Evolutionary conservation across 2,888 invertebrate species (phyloP), one percentile per base, ranked within the genome.

Genomic region (Agonopterix alstromeriana): DNA sequence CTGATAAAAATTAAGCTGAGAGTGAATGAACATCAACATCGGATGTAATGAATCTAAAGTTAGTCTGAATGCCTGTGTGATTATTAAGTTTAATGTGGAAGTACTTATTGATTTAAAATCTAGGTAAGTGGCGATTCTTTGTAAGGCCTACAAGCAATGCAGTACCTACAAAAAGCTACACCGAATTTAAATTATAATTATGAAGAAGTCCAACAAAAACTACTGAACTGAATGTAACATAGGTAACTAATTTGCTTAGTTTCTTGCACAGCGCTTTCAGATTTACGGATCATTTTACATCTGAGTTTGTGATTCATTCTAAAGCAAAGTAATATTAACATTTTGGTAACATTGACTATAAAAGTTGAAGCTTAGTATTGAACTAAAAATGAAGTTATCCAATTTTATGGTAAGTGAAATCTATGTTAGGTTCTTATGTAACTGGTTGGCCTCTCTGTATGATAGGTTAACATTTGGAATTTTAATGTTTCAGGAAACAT

Each of bases 11-110:
- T 42, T 11, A 10, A 14, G 2, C 17, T 10, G 11, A 42, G 9
- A 43, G 43, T 11, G 36, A 12, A 45, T 12, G 14, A 38, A 45
- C 11, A 17, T 45, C 45, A 45, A 44, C 35, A 8, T 45, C 38
- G 36, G 45, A 46, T 46, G 46, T 46, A 40, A 42, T 11, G 12
- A 10, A 36, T 46, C 17, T 38, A 46, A 46, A 27, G 27, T 8
- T 46, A 27, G 10, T 27, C 38, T 40, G 40, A 40, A 40, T 17
- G 46, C 27, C 46, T 46, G 46, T 46, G 46, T 7, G 27, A 5
- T 27, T 27, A 27, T 27, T 27, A 27, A 27, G 27, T 27, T 27
- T 27, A 27, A 5, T 27, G 7, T 10, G 8, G n/a, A 43, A 9
- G 10, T 38, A 38, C 38, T 38, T 2, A 10, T 38, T 38, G 38